Evolutionary conservation across 2,797 vertebrate species (phyloP).

Genomic region (Molossus molossus): DNA sequence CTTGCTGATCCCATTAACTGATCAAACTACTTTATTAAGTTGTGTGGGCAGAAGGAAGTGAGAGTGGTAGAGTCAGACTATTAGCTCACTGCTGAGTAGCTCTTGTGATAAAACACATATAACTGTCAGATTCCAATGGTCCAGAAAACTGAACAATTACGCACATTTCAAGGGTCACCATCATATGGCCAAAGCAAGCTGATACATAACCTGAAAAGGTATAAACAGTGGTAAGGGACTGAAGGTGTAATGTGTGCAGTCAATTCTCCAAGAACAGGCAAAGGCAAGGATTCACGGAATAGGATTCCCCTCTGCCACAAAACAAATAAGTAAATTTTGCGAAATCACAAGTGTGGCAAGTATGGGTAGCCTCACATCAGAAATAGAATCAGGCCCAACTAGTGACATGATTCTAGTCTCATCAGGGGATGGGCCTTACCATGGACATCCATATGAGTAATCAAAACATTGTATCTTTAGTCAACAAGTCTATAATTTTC

Average conservation of each 20-base stretch:
- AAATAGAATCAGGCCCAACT: background rate
- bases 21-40: background rate
- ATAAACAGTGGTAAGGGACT: background rate
- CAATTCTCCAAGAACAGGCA: background rate
- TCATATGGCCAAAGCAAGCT: background rate
- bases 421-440: background rate
- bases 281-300: background rate
- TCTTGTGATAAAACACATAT: constrained; percentile 13
- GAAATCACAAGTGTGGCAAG: background rate
- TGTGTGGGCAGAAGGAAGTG: background rate
- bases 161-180: background rate
- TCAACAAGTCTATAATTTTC: background rate
- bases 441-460: background rate
- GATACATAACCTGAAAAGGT: background rate
- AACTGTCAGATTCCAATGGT: background rate
- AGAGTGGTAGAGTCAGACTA: background rate
- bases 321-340: background rate
- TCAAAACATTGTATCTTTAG: background rate
- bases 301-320: background rate
- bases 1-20: background rate
- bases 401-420: background rate
- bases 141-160: background rate
- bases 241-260: background rate
- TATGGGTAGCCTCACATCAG: background rate
- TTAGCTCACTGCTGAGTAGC: background rate